These are phyloP conservation scores for Charadrius vociferus DNA, from an alignment of 2,113 vertebrate genomes.

Conservation along the genomic window DNA sequence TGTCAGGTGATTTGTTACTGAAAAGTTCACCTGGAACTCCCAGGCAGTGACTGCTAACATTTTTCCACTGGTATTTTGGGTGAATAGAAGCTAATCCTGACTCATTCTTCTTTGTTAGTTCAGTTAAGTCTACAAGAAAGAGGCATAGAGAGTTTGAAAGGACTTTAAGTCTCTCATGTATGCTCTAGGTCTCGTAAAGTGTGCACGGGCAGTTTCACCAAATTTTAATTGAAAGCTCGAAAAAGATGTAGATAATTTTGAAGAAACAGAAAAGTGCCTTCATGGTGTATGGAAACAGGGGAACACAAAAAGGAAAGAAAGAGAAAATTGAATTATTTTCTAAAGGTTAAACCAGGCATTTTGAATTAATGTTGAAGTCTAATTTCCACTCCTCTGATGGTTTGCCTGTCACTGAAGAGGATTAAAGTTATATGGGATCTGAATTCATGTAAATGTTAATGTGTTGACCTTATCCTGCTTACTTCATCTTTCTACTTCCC, in stretches of 20 bases:
- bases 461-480: slow-evolving; percentile 45
- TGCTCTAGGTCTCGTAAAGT: neutral
- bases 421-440: slow-evolving; percentile 24
- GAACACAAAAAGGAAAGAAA: neutral
- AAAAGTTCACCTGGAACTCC: neutral
- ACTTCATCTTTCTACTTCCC: slow-evolving; percentile 4
- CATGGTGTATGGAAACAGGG: neutral
- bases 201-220: neutral
- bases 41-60: neutral
- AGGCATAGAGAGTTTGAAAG: neutral
- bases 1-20: neutral
- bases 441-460: slow-evolving; percentile 61
- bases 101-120: neutral
- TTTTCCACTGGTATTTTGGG: neutral
- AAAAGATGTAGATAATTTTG: neutral
- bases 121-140: neutral
- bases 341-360: slow-evolving; percentile 56
- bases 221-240: slow-evolving; percentile 18
- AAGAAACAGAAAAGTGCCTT: neutral
- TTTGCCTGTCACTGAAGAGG: slow-evolving; percentile 17
- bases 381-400: slow-evolving; percentile 25
- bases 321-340: slow-evolving; percentile 35
- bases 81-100: neutral
- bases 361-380: slow-evolving; percentile 50
- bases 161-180: neutral